Conservation (phyloP, 2,797 vertebrate species). For the Pachyuromys duprasi region DNA sequence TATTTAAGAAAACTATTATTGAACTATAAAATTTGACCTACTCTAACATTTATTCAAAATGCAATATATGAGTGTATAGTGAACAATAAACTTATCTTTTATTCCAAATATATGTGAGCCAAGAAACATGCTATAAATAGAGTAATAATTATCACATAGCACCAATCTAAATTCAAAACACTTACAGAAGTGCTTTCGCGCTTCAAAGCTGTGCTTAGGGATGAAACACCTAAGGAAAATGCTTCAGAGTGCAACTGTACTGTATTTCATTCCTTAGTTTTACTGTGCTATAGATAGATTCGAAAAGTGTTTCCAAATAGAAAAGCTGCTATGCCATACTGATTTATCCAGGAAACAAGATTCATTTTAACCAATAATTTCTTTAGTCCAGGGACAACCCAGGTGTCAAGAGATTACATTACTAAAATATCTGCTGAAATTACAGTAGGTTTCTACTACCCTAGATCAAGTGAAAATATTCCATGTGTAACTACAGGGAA, state of each 20-base stretch:
- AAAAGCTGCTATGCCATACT: not conserved
- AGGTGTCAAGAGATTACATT: not conserved
- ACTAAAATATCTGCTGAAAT: conserved; percentile 21
- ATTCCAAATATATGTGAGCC: conserved; percentile 55
- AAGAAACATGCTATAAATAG: conserved; percentile 79
- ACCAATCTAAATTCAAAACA: conserved; percentile 75
- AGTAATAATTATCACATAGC: conserved; percentile 73
- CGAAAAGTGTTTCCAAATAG: conserved; percentile 33
- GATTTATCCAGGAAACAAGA: conserved; percentile 36
- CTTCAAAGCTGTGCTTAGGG: conserved; percentile 50
- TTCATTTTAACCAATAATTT: conserved; percentile 45
- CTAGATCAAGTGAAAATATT: not conserved
- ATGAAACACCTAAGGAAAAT: conserved; percentile 32
- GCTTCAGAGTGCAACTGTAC: not conserved
- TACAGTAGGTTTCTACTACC: not conserved
- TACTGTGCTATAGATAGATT: conserved; percentile 48
- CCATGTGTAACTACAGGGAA: not conserved
- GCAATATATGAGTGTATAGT: not conserved
- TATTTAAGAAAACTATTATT: not conserved
- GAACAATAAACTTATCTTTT: conserved; percentile 70
- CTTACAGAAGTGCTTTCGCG: conserved; percentile 70
- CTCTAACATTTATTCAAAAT: conserved; percentile 20
- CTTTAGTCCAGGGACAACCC: not conserved
- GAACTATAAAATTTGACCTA: not conserved
- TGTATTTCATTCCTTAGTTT: not conserved